These are phyloP conservation scores for Muscina levida DNA, from an alignment of 2,888 invertebrate genomes.

Conservation along the genomic window DNA sequence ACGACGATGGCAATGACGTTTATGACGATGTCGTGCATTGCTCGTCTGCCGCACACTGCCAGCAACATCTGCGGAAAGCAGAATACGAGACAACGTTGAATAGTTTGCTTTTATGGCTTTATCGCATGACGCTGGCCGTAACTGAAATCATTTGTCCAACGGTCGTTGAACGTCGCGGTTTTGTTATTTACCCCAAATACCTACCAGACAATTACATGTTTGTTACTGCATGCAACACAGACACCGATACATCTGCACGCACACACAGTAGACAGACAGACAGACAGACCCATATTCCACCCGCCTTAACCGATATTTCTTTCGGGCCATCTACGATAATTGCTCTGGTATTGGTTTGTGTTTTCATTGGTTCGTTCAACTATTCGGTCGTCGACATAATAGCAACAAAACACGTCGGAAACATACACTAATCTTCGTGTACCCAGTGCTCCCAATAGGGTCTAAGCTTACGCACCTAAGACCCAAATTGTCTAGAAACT, in stretches of 20 bases:
- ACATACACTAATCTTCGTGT: slow-evolving; percentile 30
- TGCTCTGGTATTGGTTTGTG: slow-evolving; percentile 43
- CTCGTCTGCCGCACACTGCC: slow-evolving; percentile 18
- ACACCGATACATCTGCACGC: slow-evolving; percentile 1
- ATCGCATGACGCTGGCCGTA: slow-evolving; percentile 67
- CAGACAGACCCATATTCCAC: slow-evolving; percentile 29
- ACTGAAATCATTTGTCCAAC: slow-evolving; percentile 68
- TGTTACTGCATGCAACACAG: slow-evolving; percentile 23
- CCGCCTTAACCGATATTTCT: slow-evolving; percentile 62
- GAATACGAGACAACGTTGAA: slow-evolving; percentile 58
- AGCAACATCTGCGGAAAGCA: slow-evolving; percentile 37
- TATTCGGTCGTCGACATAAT: slow-evolving; percentile 45
- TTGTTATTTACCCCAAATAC: slow-evolving; percentile 64
- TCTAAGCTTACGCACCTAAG: slow-evolving; percentile 17
- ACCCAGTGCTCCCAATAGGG: slow-evolving; percentile 14
- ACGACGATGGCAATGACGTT: neutral
- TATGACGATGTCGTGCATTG: slow-evolving; percentile 6
- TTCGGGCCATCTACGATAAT: neutral
- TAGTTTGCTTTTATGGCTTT: slow-evolving; percentile 68
- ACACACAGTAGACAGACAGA: neutral
- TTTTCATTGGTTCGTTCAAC: slow-evolving; percentile 63
- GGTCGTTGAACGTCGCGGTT: slow-evolving; percentile 70
- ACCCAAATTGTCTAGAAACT: too few species aligned
- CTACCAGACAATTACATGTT: slow-evolving; percentile 61
- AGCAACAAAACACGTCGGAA: slow-evolving; percentile 19